A percentile compares a stretch with the other conserved stretches of the same genome.
phyloP scores from a whole-genome alignment of 2,888 invertebrate species.

The Hedychridium roseum region DNA sequence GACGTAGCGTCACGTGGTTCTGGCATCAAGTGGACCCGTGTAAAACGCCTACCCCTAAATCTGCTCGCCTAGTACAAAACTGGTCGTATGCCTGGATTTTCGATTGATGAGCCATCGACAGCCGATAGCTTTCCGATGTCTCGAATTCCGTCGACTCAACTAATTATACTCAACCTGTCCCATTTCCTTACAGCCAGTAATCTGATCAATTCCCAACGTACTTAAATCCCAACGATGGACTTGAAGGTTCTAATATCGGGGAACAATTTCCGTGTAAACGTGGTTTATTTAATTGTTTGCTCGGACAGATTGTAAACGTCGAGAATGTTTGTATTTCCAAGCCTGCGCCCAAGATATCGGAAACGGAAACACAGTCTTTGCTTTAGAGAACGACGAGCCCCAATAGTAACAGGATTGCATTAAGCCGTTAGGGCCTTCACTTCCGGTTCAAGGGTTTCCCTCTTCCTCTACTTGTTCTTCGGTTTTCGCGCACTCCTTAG shows the following conservation, averaged over 20 bases:
- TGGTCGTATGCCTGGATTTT: constrained; percentile 62
- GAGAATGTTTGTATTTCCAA: no score
- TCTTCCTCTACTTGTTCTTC: not conserved
- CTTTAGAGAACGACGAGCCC: constrained; percentile 32
- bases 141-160: constrained; percentile 14
- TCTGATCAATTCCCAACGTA: no score
- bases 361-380: constrained; percentile 7
- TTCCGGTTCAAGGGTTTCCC: constrained; percentile 10
- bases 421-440: constrained; percentile 18
- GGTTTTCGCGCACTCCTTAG: constrained; percentile 7
- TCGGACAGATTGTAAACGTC: no score
- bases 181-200: no score
- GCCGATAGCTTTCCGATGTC: constrained; percentile 43
- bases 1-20: constrained; percentile 60
- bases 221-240: no score
- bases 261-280: no score
- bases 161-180: no score
- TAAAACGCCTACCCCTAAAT: constrained; percentile 48
- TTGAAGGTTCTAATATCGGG: no score
- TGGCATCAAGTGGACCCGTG: constrained; percentile 23
- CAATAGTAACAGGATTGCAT: constrained; percentile 34
- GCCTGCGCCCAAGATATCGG: no score
- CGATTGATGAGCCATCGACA: constrained; percentile 63
- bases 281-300: no score
- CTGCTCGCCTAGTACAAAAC: constrained; percentile 62